Base-by-base conservation (phyloP, 2,797 vertebrate genomes). In the Lycodopsis pacificus region DNA sequence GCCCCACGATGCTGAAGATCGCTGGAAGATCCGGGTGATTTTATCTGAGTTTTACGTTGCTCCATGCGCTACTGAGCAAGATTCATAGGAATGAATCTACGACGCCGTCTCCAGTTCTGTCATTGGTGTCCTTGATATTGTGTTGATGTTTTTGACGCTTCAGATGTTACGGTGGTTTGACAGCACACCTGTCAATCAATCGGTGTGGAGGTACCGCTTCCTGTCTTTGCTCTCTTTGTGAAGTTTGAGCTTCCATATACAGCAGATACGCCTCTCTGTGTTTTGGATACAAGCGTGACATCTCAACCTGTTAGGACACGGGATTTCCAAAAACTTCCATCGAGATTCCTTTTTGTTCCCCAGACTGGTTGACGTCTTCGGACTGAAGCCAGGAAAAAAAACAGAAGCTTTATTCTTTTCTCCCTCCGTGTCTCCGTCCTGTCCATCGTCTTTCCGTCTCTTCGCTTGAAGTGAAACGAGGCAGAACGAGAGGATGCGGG, bases 401-500 rank as follows among this genome's bases (percentile, higher is more conserved):
- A 80, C 20, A 73, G 62, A 38, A 63, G 49, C 54, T 68, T 73
- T 57, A 65, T 71, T 83, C 62, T 76, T 81, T 42, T 89, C 49
- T 74, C 38, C 64, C 79, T 81, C 76, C 40, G 69, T 77, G 56
- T 84, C 70, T 80, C 73, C 25, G 8, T 74, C 58, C 66, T 66
- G 70, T 85, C 85, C 85, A 79, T 86, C 87, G 85, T 83, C 86
- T 88, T 83, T 84, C 82, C 65, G 54, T 90, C 83, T 91, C 64
- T 88, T 72, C 74, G 86, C 81, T 82, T 68, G 78, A 89, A 59
- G 85, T 93, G 95, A 95, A 96, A 92, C 73, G 91, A 89, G 92
- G 94, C 92, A 89, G 94, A 96, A 95, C 90, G 12, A 72, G 73
- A 90, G 85, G 87, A 94, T 94, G 92, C 90, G 92, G 93, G 92